Conservation (phyloP, 2,888 invertebrate species). For the Anticlea derivata region DNA sequence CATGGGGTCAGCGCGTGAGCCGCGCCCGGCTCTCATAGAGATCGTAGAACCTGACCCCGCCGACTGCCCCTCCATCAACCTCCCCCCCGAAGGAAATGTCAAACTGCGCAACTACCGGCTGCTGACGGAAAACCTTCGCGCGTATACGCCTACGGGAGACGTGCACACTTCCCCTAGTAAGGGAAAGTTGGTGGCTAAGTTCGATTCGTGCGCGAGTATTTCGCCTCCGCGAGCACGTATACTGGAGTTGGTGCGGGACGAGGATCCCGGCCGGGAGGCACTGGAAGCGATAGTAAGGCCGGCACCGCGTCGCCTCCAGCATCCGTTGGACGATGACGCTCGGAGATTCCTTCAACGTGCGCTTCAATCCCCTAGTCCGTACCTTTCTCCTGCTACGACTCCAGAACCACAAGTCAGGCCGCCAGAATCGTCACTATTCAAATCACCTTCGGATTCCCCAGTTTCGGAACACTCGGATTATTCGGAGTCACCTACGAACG, state of each 20-base stretch:
- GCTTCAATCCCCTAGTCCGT: conserved; percentile 63
- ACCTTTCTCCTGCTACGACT: conserved; percentile 46
- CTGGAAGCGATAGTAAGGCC: conserved; percentile 75
- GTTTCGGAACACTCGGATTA: too few species aligned
- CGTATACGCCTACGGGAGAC: conserved; percentile 70
- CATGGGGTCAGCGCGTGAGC: conserved; percentile 49
- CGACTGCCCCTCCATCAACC: conserved; percentile 50
- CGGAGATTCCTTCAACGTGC: conserved; percentile 69
- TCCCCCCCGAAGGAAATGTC: conserved; percentile 69
- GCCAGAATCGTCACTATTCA: conserved; percentile 19
- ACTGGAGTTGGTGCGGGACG: conserved; percentile 68
- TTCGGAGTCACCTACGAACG: conserved; percentile 19
- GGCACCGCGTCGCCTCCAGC: conserved; percentile 61
- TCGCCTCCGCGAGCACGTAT: conserved; percentile 69
- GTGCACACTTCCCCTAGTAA: conserved; percentile 63
- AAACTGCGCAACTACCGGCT: conserved; percentile 67
- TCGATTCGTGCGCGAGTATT: conserved; percentile 60
- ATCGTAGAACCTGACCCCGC: conserved; percentile 62
- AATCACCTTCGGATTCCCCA: conserved; percentile 1
- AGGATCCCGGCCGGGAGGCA: conserved; percentile 68
- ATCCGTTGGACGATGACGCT: conserved; percentile 72
- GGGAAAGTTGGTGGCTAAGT: conserved; percentile 66
- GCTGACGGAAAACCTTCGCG: conserved; percentile 64
- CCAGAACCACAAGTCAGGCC: conserved; percentile 46
- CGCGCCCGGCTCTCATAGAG: conserved; percentile 53